Evolutionary conservation across 2,113 vertebrate species (phyloP).

Genomic region (Scalopus aquaticus): DNA sequence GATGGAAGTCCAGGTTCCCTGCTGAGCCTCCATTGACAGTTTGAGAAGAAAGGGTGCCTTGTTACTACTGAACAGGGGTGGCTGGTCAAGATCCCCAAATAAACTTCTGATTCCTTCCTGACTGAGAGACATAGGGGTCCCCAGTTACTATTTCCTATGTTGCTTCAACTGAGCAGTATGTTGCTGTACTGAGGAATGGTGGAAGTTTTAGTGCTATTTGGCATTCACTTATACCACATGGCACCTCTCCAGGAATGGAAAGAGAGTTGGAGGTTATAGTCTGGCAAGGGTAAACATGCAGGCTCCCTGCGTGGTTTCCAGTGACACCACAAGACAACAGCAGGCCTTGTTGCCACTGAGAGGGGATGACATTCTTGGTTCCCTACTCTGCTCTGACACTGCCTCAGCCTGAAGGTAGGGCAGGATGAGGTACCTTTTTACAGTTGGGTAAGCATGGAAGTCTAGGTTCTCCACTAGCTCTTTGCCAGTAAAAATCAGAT

Average conservation of each 20-base stretch:
- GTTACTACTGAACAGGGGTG: neutral
- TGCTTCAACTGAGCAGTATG: neutral
- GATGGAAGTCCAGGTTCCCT: neutral
- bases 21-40: neutral
- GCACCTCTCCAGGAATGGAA: neutral
- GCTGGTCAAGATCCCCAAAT: neutral
- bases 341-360: neutral
- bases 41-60: neutral
- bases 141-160: neutral
- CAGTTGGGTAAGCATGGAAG: conserved; percentile 5
- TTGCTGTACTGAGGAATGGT: neutral
- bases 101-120: conserved; percentile 14
- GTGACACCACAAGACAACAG: neutral
- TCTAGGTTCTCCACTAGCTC: neutral
- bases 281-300: conserved; percentile 19
- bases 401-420: neutral
- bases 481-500: conserved; percentile 12
- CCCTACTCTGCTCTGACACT: neutral
- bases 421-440: neutral
- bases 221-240: neutral
- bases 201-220: conserved; percentile 7
- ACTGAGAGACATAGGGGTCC: neutral
- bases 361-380: conserved; percentile 2
- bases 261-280: neutral
- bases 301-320: neutral